A percentile compares a stretch with the other conserved stretches of the same genome.
Evolutionary conservation across 64 coral and sea anemone genomes (phyloP).

Genomic region (Montipora efflorescens): DNA sequence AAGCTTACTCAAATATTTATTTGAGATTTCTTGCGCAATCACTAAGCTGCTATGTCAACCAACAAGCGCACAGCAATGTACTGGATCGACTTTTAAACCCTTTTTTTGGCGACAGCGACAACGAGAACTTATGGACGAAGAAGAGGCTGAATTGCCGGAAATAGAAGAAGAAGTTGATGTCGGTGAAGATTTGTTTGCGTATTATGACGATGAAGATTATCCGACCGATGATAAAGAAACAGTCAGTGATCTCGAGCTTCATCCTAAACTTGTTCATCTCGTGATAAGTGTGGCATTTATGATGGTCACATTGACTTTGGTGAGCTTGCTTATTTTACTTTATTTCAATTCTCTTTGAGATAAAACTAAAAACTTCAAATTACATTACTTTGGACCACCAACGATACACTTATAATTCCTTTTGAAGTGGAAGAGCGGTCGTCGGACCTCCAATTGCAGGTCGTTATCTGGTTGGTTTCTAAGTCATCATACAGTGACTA

Average conservation of each 20-base stretch:
- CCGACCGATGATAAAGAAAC: neutral
- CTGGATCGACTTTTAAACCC: neutral
- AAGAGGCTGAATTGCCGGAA: neutral
- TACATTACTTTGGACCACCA: too few relatives aligned
- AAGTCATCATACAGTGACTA: too few relatives aligned
- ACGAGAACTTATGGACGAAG: slow-evolving; percentile 1
- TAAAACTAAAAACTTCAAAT: too few relatives aligned
- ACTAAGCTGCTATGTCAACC: too few relatives aligned
- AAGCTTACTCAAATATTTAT: too few relatives aligned
- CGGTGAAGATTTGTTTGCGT: neutral
- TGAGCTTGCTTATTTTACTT: neutral
- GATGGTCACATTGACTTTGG: neutral
- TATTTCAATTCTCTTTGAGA: too few relatives aligned
- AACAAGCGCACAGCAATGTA: too few relatives aligned
- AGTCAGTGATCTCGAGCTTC: neutral
- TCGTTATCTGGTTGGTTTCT: too few relatives aligned
- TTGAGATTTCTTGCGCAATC: too few relatives aligned
- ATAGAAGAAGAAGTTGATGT: slow-evolving; percentile 10
- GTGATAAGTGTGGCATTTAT: neutral
- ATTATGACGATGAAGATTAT: neutral
- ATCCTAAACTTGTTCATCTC: slow-evolving; percentile 36
- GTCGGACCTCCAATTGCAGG: too few relatives aligned
- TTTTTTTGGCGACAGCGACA: neutral
- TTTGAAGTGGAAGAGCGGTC: too few relatives aligned
- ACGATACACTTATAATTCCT: too few relatives aligned